A percentile compares a stretch with the other conserved stretches of the same genome.
phyloP scores from a whole-genome alignment of 2,888 invertebrate species.

The Adela reaumurella region DNA sequence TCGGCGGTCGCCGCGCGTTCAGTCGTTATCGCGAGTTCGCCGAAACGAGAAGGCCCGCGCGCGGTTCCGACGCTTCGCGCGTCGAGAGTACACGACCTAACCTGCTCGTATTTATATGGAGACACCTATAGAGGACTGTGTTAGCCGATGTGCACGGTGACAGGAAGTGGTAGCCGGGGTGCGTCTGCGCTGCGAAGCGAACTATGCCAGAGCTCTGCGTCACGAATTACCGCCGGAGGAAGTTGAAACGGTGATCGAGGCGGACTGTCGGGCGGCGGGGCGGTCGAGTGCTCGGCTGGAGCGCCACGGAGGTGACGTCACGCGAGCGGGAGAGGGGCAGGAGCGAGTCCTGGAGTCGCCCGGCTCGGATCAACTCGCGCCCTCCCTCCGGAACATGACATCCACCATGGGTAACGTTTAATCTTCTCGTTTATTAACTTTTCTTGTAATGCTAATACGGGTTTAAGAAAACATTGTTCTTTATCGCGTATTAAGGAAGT shows the following conservation, averaged over 20 bases:
- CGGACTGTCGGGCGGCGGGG: not conserved
- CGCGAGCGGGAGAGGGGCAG: not conserved
- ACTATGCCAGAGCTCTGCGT: constrained; percentile 48
- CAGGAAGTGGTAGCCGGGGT: too few species aligned
- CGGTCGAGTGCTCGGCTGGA: not conserved
- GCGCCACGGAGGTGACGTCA: not conserved
- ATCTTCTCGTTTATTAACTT: too few species aligned
- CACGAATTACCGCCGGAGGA: constrained; percentile 35
- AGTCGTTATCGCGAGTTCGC: constrained; percentile 58
- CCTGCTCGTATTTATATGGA: too few species aligned
- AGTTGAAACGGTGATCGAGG: constrained; percentile 43
- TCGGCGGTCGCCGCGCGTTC: constrained; percentile 56
- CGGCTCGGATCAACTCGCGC: constrained; percentile 35
- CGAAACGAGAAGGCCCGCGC: constrained; percentile 47
- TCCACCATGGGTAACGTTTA: constrained; percentile 49
- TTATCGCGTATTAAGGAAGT: too few species aligned
- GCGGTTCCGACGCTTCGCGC: too few species aligned
- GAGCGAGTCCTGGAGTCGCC: constrained; percentile 27
- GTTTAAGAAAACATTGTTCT: too few species aligned
- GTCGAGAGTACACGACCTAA: too few species aligned
- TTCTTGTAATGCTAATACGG: too few species aligned
- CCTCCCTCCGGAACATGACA: constrained; percentile 49
- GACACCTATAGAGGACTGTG: too few species aligned
- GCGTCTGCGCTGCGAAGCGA: constrained; percentile 33
- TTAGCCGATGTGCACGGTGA: too few species aligned